Base-by-base conservation (phyloP, 2,113 vertebrate genomes). In the Menidia beryllina region DNA sequence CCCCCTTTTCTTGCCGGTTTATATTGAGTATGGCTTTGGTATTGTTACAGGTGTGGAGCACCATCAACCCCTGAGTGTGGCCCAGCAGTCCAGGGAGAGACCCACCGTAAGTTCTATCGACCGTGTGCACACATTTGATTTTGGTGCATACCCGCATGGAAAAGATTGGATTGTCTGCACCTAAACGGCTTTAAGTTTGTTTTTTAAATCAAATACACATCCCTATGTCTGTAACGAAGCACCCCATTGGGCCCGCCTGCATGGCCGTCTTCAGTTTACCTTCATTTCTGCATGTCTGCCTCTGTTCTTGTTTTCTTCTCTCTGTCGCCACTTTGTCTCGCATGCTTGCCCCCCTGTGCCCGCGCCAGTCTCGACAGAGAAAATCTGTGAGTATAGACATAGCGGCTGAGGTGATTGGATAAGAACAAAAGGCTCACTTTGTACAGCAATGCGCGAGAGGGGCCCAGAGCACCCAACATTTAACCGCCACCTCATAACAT, bases 41-140 rank as follows among this genome's bases (percentile, higher is more conserved):
- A 53, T 25, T 14, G 78, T 57, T 79, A 26, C 89, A 89, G 93
- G 93, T 82, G 82, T 94, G 82, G 96, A 96, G 79, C 92, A 92
- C 75, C 89, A 94, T 75, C 95, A 96, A 86, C 93, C 93, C 73
- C 93, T 95, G 78, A 94, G 94, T 86, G 91, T 94, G 68, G 93
- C 94, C 88, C 96, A 96, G 81, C 95, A 96, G 87, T 94, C 96
- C 72, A 96, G 95, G 89, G 96, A 98, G 82, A 95, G 95, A 86
- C 92, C 95, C 74, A 90, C 94, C 74, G 96, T 98, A 91, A 96
- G 96, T 96, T 25, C 27, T 12, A 25, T 30, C 0, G 10, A 1
- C 1, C 4, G 13, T 4, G 9, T 5, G 5, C 30, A 34, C 30
- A 5, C 30, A 30, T 30, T 30, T 8, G 8, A 30, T 30, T 30